These are phyloP conservation scores for Brachypteracias leptosomus DNA, from an alignment of 2,113 vertebrate genomes.

Conservation along the genomic window DNA sequence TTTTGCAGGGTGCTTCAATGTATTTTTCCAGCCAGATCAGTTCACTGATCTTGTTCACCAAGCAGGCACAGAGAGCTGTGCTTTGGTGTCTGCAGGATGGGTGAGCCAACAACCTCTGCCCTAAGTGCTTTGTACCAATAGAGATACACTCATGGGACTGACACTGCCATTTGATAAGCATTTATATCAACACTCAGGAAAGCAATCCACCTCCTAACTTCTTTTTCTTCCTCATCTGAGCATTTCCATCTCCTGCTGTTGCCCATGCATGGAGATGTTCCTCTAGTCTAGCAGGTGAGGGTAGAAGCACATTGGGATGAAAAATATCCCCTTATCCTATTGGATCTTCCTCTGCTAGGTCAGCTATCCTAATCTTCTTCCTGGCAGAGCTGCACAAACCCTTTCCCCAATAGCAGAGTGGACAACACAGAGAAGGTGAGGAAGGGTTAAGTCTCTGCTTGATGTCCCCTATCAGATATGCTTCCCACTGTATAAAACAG, in stretches of 20 bases:
- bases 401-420: not conserved
- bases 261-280: fast-evolving
- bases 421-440: not conserved
- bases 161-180: not conserved
- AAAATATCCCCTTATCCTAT: not conserved
- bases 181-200: not conserved
- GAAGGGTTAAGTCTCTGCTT: not conserved
- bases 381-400: not conserved
- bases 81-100: not conserved
- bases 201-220: not conserved
- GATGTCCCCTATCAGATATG: not conserved
- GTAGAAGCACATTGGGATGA: not conserved
- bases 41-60: fast-evolving
- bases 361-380: not conserved
- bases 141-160: not conserved
- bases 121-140: not conserved
- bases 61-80: not conserved
- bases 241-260: not conserved
- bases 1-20: not conserved
- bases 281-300: not conserved
- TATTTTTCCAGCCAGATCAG: not conserved
- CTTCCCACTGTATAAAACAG: not conserved
- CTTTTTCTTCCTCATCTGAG: not conserved
- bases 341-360: not conserved
- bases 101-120: not conserved